Conservation (phyloP, 37 sponge, comb jelly and placozoan genomes). For the Ianthella basta region DNA sequence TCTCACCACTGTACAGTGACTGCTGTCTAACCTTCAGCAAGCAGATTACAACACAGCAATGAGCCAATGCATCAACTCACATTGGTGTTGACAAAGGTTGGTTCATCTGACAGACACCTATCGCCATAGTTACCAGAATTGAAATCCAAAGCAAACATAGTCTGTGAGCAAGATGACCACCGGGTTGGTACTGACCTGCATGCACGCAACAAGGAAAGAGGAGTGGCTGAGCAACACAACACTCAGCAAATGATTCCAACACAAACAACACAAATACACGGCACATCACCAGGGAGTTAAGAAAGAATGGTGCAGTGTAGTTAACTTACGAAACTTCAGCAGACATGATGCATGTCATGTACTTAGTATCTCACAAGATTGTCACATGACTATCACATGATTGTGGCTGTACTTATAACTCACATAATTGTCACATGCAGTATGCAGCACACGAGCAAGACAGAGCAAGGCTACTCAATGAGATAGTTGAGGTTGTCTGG, state of each 20-base stretch:
- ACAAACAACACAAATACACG: background rate
- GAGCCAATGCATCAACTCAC: background rate
- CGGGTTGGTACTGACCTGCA: background rate
- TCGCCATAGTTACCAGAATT: background rate
- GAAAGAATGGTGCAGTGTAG: background rate
- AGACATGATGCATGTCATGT: constrained; percentile 53
- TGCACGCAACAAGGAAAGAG: background rate
- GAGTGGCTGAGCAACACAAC: background rate
- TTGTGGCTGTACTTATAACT: constrained; percentile 27
- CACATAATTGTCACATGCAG: background rate
- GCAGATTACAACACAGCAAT: background rate
- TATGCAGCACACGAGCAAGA: background rate
- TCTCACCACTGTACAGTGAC: too few species aligned
- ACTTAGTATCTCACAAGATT: constrained; percentile 7
- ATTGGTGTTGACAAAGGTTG: background rate
- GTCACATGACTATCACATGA: too few species aligned
- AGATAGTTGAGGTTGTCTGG: too few species aligned
- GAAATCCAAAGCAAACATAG: background rate
- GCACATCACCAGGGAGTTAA: too few species aligned
- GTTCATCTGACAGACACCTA: background rate
- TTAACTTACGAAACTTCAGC: background rate
- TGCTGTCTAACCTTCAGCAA: too few species aligned
- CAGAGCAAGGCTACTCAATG: too few species aligned
- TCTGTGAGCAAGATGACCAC: constrained; percentile 23
- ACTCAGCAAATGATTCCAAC: background rate